phyloP scores from a whole-genome alignment of 2,888 invertebrate genomes.

The Candidula unifasciata region DNA sequence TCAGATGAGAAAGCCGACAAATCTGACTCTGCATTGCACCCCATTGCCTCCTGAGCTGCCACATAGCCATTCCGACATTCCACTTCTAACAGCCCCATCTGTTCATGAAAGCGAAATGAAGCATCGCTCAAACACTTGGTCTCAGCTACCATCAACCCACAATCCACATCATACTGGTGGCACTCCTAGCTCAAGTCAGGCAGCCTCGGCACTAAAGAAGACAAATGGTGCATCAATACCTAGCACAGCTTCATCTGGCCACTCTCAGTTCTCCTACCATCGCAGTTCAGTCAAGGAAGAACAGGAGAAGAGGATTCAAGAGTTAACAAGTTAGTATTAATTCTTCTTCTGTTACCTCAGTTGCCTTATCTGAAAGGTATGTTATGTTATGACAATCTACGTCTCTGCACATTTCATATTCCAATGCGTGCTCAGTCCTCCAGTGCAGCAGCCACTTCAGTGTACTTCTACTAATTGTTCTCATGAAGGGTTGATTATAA shows the following conservation, averaged over 20 bases:
- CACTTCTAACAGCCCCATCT: background rate
- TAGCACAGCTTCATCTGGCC: constrained; percentile 5
- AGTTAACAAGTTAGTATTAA: constrained; percentile 26
- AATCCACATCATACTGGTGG: background rate
- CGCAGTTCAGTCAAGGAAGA: constrained; percentile 38
- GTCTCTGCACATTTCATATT: too few relatives aligned
- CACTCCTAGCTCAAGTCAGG: constrained; percentile 25
- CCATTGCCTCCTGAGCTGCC: background rate
- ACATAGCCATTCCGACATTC: constrained; percentile 12
- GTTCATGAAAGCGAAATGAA: background rate
- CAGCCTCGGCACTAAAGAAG: background rate
- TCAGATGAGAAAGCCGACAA: constrained; percentile 19
- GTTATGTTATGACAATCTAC: too few relatives aligned
- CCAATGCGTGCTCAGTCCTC: too few relatives aligned
- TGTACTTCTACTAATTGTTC: too few relatives aligned
- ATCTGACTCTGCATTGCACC: constrained; percentile 20
- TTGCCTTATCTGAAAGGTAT: too few relatives aligned
- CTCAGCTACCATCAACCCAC: background rate
- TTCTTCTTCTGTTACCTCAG: background rate
- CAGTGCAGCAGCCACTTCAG: too few relatives aligned
- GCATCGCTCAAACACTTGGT: constrained; percentile 1
- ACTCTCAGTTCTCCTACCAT: background rate
- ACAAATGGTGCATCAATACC: constrained; percentile 23
- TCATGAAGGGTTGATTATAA: too few relatives aligned
- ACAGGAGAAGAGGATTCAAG: constrained; percentile 17